Conservation (phyloP, 1,140 invertebrate species). For the Drosophila busckii region DNA sequence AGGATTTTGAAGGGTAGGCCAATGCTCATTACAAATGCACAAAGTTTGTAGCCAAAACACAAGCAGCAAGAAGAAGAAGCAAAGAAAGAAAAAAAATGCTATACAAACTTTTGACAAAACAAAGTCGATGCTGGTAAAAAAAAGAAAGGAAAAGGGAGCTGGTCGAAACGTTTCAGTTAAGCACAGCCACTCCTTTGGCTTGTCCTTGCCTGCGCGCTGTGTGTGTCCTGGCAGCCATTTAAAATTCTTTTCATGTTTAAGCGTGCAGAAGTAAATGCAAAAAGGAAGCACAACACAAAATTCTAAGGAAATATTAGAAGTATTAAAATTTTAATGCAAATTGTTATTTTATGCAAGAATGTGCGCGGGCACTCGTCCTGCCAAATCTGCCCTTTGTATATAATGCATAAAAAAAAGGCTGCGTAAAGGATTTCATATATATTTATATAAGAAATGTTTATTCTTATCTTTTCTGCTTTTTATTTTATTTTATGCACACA, state of each 20-base stretch:
- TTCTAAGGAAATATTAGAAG: constrained; percentile 65
- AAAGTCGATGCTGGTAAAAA: constrained; percentile 18
- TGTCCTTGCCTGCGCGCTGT: no score
- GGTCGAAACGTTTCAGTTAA: constrained; percentile 12
- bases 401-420: no score
- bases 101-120: constrained; percentile 47
- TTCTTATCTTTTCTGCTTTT: constrained; percentile 39
- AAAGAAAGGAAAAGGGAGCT: constrained; percentile 9
- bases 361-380: constrained; percentile 31
- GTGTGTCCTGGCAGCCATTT: constrained; percentile 50
- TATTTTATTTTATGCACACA: constrained; percentile 42
- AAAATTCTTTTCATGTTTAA: constrained; percentile 71
- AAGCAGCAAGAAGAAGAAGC: neutral
- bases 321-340: constrained; percentile 75
- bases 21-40: constrained; percentile 43
- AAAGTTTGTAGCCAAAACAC: constrained; percentile 22
- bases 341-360: constrained; percentile 76
- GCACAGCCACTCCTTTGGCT: constrained; percentile 28
- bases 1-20: constrained; percentile 42
- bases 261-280: constrained; percentile 34
- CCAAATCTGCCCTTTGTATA: constrained; percentile 61
- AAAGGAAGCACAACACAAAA: constrained; percentile 30
- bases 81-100: constrained; percentile 17
- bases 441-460: constrained; percentile 45
- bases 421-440: constrained; percentile 60